Evolutionary conservation across 2,113 vertebrate species (phyloP).

Genomic region (Apteryx owenii): DNA sequence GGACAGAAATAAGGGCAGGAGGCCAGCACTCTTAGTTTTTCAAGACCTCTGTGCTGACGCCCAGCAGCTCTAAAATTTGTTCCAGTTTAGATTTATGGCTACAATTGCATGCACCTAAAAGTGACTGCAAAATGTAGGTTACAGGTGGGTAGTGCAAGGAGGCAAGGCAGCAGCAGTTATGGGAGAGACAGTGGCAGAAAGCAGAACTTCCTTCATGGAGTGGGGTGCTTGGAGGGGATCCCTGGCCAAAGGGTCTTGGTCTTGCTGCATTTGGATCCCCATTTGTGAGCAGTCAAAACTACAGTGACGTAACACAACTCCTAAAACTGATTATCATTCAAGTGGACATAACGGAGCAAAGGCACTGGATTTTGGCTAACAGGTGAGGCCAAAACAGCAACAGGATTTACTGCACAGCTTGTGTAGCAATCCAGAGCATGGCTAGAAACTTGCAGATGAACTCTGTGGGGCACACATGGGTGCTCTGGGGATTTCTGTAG

Average conservation of each 20-base stretch:
- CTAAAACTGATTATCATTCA: not conserved
- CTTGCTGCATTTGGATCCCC: not conserved
- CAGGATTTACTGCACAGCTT: not conserved
- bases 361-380: not conserved
- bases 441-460: not conserved
- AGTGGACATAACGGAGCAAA: not conserved
- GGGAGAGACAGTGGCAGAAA: not conserved
- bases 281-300: not conserved
- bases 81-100: not conserved
- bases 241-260: no score
- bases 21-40: not conserved
- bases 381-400: not conserved
- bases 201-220: not conserved
- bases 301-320: not conserved
- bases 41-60: not conserved
- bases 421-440: not conserved
- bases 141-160: not conserved
- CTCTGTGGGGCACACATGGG: not conserved
- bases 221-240: no score
- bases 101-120: not conserved
- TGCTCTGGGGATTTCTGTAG: not conserved
- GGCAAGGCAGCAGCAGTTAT: not conserved
- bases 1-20: not conserved
- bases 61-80: not conserved
- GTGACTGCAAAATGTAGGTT: not conserved